Evolutionary conservation across 2,113 vertebrate genomes (phyloP).

Genomic region (Chaetodon auriga): DNA sequence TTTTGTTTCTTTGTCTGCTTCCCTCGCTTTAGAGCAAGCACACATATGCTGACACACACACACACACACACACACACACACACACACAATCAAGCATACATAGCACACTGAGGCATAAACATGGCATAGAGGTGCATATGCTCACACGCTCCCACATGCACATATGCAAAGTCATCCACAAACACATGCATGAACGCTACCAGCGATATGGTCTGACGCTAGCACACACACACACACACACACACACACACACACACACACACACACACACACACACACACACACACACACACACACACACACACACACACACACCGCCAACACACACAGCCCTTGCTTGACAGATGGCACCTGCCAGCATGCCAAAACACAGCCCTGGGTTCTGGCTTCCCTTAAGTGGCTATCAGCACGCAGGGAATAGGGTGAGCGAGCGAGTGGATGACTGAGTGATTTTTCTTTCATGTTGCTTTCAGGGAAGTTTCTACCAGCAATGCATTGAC

Average conservation of each 20-base stretch:
- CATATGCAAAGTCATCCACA: constrained; percentile 46
- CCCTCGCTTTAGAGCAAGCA: not conserved
- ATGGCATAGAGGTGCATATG: constrained; percentile 34
- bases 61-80: not conserved
- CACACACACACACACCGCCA: constrained; percentile 14
- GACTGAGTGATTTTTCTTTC: constrained; percentile 67
- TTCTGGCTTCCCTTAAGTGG: constrained; percentile 73
- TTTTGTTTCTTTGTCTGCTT: constrained; percentile 18
- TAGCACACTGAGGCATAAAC: constrained; percentile 12
- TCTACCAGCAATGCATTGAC: constrained; percentile 26
- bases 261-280: too few species aligned
- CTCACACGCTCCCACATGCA: constrained; percentile 40
- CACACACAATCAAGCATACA: not conserved
- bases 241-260: too few species aligned
- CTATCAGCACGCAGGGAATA: constrained; percentile 62
- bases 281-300: too few species aligned
- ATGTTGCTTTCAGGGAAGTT: constrained; percentile 52
- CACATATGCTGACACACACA: constrained; percentile 1
- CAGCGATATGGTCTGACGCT: not conserved
- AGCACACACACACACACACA: constrained; percentile 23
- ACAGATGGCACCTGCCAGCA: constrained; percentile 78
- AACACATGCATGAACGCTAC: constrained; percentile 32
- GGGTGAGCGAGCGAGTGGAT: constrained; percentile 52
- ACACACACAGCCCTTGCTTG: constrained; percentile 51
- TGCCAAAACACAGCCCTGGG: constrained; percentile 70